Percentiles rank a stretch among this genome's conserved stretches.
These are phyloP conservation scores for Butorides virescens DNA, from an alignment of 2,113 vertebrate genomes.

Conservation along the genomic window DNA sequence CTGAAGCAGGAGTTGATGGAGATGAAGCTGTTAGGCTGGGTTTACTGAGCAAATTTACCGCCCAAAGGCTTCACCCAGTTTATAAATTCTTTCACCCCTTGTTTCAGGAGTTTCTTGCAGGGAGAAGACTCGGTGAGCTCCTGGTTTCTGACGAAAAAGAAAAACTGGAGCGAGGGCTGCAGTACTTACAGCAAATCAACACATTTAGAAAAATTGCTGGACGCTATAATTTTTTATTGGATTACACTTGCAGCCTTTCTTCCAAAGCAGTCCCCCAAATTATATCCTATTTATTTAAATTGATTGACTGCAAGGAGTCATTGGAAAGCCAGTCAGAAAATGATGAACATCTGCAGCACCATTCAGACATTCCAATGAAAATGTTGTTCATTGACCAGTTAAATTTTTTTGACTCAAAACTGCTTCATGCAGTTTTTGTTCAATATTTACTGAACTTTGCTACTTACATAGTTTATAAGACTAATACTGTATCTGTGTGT, in stretches of 20 bases:
- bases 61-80: conserved; percentile 51
- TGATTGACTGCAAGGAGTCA: neutral
- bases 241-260: neutral
- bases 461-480: neutral
- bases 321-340: conserved; percentile 7
- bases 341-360: neutral
- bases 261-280: conserved; percentile 26
- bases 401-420: neutral
- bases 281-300: conserved; percentile 48
- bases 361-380: neutral
- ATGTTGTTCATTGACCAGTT: neutral
- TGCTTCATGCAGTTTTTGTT: neutral
- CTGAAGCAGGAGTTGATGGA: neutral
- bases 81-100: conserved; percentile 40
- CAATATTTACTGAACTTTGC: neutral
- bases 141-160: conserved; percentile 34
- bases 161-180: conserved; percentile 25
- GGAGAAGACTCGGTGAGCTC: conserved; percentile 26
- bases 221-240: neutral
- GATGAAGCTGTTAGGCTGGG: conserved; percentile 27
- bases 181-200: conserved; percentile 50
- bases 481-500: neutral
- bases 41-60: conserved; percentile 62
- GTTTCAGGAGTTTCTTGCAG: conserved; percentile 66
- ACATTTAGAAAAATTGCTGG: neutral